Percentiles rank a stretch among this genome's conserved stretches.
Evolutionary conservation across 2,888 invertebrate species (phyloP).

Genomic region (Osedax fenrisi): DNA sequence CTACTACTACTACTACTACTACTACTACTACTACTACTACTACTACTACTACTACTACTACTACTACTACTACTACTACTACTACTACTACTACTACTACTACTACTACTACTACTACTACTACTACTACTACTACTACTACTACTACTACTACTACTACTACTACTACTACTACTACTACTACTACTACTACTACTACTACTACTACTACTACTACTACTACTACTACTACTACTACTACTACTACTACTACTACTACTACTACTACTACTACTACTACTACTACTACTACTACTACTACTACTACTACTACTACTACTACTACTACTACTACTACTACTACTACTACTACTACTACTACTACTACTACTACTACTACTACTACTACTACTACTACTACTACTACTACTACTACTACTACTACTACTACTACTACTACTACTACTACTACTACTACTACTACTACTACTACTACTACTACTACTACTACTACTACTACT

Average conservation of each 20-base stretch:
- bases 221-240: conserved; percentile 33
- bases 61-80: conserved; percentile 31
- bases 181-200: conserved; percentile 31
- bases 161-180: conserved; percentile 34
- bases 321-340: conserved; percentile 33
- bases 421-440: background rate
- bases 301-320: conserved; percentile 33
- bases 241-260: conserved; percentile 35
- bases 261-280: conserved; percentile 33
- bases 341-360: conserved; percentile 34
- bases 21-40: conserved; percentile 35
- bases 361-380: conserved; percentile 35
- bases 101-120: conserved; percentile 33
- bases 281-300: conserved; percentile 33
- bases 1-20: conserved; percentile 32
- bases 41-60: conserved; percentile 34
- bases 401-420: conserved; percentile 30
- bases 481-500: background rate
- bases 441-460: background rate
- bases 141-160: conserved; percentile 35
- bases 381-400: conserved; percentile 33
- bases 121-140: conserved; percentile 33
- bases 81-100: conserved; percentile 32
- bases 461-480: background rate
- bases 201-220: conserved; percentile 33